These are phyloP conservation scores for Sarotherodon lohbergeri DNA, from an alignment of 2,113 vertebrate species.

Conservation along the genomic window DNA sequence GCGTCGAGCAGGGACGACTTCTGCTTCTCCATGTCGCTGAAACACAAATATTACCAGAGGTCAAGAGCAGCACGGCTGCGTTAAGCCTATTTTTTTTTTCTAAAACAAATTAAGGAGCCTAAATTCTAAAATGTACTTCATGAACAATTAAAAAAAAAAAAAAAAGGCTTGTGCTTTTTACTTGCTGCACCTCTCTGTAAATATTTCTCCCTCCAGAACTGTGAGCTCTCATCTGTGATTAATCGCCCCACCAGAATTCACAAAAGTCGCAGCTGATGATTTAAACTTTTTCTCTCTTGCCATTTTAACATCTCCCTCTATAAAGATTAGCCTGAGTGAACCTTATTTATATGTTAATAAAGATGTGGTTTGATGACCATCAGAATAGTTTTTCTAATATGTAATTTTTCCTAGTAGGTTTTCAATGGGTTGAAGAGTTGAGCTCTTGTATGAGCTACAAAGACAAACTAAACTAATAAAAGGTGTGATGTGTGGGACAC, in stretches of 20 bases:
- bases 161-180: not conserved
- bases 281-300: not conserved
- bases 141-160: not conserved
- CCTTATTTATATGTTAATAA: not conserved
- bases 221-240: not conserved
- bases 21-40: constrained; percentile 98
- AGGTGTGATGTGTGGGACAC: not conserved
- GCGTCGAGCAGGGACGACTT: constrained; percentile 90
- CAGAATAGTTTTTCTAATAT: not conserved
- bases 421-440: not conserved
- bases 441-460: not conserved
- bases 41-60: not conserved
- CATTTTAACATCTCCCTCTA: not conserved
- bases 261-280: not conserved
- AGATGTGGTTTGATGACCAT: not conserved
- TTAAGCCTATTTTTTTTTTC: not conserved
- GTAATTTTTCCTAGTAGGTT: not conserved
- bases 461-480: not conserved
- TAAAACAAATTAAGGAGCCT: not conserved
- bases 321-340: not conserved
- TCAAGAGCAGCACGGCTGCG: not conserved
- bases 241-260: not conserved
- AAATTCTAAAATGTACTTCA: not conserved
- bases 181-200: not conserved
- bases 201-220: not conserved